Evolutionary conservation across 2,888 invertebrate genomes (phyloP).

Genomic region (Heteropelma amictum): DNA sequence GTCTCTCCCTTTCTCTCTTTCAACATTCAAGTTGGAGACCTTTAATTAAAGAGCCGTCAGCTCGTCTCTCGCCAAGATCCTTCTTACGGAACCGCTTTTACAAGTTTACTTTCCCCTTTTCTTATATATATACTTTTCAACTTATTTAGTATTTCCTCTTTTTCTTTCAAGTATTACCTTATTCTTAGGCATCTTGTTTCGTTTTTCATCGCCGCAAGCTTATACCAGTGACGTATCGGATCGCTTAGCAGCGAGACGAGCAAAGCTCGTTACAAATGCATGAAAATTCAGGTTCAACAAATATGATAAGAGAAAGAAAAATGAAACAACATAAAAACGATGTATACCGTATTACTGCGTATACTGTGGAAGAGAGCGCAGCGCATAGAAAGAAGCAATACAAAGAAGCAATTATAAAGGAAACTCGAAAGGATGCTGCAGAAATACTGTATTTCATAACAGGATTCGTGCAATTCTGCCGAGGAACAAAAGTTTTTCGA

Average conservation of each 20-base stretch:
- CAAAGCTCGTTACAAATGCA: conserved; percentile 69
- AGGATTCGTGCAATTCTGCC: conserved; percentile 60
- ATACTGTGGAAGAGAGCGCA: conserved; percentile 3
- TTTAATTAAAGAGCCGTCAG: conserved; percentile 73
- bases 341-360: background rate
- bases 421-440: background rate
- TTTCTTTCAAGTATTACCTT: conserved; percentile 44
- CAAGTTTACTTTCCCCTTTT: conserved; percentile 48
- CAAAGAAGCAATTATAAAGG: conserved; percentile 25
- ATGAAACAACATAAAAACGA: background rate
- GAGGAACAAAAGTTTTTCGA: background rate
- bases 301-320: conserved; percentile 37
- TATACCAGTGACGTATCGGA: conserved; percentile 48
- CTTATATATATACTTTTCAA: conserved; percentile 42
- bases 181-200: conserved; percentile 27
- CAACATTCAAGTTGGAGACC: conserved; percentile 66
- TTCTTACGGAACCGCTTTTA: conserved; percentile 55
- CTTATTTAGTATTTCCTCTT: conserved; percentile 37
- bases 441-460: conserved; percentile 26
- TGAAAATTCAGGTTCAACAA: conserved; percentile 61
- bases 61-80: conserved; percentile 57
- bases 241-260: conserved; percentile 55
- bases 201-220: conserved; percentile 2
- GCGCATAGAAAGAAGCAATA: too few species aligned
- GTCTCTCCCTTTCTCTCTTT: conserved; percentile 51